A percentile compares a stretch with the other conserved stretches of the same genome.
Evolutionary conservation across 2,888 invertebrate genomes (phyloP).

Genomic region (Phlogophora meticulosa): DNA sequence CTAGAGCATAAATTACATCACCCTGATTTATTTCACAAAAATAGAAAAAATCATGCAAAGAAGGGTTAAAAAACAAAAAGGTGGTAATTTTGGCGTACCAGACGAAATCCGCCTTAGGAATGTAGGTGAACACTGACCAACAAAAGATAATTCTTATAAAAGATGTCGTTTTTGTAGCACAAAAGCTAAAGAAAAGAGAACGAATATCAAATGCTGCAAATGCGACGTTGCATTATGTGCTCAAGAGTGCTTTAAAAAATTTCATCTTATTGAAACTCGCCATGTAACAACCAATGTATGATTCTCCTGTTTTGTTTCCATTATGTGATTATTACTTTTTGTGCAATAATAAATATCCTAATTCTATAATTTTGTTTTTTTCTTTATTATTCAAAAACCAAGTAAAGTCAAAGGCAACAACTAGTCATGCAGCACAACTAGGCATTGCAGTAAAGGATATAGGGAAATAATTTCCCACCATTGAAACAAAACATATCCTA

Average conservation of each 20-base stretch:
- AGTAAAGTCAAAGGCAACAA: conserved; percentile 25
- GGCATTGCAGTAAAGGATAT: conserved; percentile 22
- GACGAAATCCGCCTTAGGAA: conserved; percentile 44
- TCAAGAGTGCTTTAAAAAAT: conserved; percentile 7
- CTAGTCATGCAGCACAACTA: conserved; percentile 24
- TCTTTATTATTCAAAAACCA: conserved; percentile 25
- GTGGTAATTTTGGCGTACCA: conserved; percentile 50
- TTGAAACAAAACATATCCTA: conserved; percentile 19
- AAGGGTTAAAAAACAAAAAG: conserved; percentile 49
- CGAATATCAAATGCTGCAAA: conserved; percentile 27
- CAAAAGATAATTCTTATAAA: conserved; percentile 25
- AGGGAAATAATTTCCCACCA: conserved; percentile 22
- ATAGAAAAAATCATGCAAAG: too few relatives aligned
- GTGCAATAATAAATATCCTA: conserved; percentile 1
- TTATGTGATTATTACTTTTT: conserved; percentile 14
- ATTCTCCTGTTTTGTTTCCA: conserved; percentile 15
- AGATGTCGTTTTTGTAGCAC: conserved; percentile 48
- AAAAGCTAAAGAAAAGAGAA: conserved; percentile 29
- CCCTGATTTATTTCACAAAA: too few relatives aligned
- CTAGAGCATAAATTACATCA: too few relatives aligned
- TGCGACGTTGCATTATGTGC: conserved; percentile 26
- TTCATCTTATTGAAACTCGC: conserved; percentile 8
- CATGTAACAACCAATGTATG: conserved; percentile 15
- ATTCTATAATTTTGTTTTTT: conserved; percentile 6
- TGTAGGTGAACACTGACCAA: conserved; percentile 29